Percentiles rank a stretch among this genome's conserved stretches.
Conservation (phyloP, 2,113 vertebrate genomes). For the Protobothrops mucrosquamatus region DNA sequence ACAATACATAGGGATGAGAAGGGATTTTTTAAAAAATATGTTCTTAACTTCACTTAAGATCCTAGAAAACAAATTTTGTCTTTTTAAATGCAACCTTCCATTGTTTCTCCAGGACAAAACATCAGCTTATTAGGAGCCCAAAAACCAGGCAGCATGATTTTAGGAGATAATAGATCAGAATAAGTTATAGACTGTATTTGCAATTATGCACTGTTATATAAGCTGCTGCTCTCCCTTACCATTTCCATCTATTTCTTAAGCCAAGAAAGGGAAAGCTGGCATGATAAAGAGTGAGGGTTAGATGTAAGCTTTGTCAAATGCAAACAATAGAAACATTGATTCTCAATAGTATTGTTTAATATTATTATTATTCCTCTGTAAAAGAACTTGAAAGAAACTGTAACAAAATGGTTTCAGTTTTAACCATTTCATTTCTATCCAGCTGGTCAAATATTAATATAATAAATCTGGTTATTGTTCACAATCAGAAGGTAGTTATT, state of each 20-base stretch:
- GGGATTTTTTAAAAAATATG: not conserved
- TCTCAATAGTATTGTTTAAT: not conserved
- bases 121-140: not conserved
- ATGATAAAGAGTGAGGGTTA: not conserved
- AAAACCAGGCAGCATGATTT: not conserved
- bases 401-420: not conserved
- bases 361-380: not conserved
- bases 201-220: not conserved
- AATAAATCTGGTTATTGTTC: not conserved
- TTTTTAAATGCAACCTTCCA: not conserved
- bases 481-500: not conserved
- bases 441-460: not conserved
- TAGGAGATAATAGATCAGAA: not conserved
- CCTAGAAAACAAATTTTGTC: not conserved
- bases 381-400: not conserved
- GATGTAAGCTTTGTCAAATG: not conserved
- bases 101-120: not conserved
- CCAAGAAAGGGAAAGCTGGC: not conserved
- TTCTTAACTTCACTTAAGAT: not conserved
- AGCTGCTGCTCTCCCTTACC: not conserved
- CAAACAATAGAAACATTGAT: not conserved
- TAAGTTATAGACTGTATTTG: not conserved
- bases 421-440: not conserved
- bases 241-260: not conserved
- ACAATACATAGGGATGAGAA: not conserved